Evolutionary conservation across 2,113 vertebrate species (phyloP).

Genomic region (Neolamprologus modestus): DNA sequence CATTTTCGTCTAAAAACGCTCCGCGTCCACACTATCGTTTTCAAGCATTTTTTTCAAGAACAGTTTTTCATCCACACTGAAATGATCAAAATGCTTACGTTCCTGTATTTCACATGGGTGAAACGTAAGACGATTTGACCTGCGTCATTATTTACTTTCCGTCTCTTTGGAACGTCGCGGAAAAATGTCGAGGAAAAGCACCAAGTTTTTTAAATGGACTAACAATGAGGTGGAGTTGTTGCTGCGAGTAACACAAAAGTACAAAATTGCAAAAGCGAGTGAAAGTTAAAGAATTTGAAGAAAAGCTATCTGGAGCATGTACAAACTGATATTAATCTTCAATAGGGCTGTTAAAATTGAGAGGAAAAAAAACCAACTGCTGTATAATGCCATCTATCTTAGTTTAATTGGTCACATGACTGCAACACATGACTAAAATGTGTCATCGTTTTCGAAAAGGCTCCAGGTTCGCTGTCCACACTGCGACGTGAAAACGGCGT

Average conservation of each 20-base stretch:
- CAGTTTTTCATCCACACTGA: background rate
- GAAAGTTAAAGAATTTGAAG: background rate
- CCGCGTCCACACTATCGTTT: background rate
- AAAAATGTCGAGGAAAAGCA: background rate
- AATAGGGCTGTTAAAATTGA: background rate
- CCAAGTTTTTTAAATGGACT: background rate
- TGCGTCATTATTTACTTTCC: background rate
- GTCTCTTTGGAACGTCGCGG: fast-evolving
- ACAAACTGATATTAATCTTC: background rate
- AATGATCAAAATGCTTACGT: background rate
- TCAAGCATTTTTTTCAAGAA: background rate
- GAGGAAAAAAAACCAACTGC: background rate
- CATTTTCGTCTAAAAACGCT: background rate
- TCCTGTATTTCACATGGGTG: background rate
- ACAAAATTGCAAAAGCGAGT: background rate
- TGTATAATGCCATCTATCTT: background rate
- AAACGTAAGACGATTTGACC: background rate
- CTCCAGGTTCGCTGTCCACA: background rate
- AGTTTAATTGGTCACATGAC: background rate
- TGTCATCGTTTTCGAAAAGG: background rate
- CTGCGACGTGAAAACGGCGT: fast-evolving
- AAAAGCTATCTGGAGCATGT: background rate
- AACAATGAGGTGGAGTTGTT: background rate
- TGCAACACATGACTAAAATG: background rate
- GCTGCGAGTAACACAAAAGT: background rate